phyloP scores from a whole-genome alignment of 1,140 invertebrate species.

The Drosophila rhopaloa region DNA sequence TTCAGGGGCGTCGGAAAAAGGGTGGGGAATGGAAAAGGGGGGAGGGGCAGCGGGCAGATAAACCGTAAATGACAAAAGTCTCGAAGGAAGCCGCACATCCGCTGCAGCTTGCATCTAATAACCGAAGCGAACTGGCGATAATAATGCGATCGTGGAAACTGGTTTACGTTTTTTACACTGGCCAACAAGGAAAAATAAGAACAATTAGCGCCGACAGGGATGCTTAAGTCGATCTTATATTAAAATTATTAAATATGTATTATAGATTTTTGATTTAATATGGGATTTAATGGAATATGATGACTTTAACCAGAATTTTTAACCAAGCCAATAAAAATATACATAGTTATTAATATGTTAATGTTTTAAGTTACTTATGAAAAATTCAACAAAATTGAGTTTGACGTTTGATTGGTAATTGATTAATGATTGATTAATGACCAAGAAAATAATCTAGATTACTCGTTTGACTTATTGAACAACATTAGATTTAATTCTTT shows the following conservation, averaged over 20 bases:
- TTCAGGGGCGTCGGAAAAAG: conserved; percentile 8
- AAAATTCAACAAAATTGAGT: too few relatives aligned
- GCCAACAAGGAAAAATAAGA: conserved; percentile 5
- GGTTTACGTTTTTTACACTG: conserved; percentile 43
- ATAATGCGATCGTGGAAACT: conserved; percentile 62
- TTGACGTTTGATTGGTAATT: too few relatives aligned
- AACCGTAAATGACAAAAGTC: conserved; percentile 78
- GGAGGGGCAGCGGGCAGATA: conserved; percentile 14
- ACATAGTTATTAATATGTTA: too few relatives aligned
- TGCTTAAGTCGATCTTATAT: neutral
- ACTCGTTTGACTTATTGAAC: too few relatives aligned
- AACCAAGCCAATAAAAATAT: too few relatives aligned
- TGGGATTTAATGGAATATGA: too few relatives aligned
- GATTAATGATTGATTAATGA: too few relatives aligned
- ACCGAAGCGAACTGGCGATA: conserved; percentile 58
- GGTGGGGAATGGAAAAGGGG: neutral
- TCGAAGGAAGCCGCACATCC: conserved; percentile 75
- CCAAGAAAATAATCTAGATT: too few relatives aligned
- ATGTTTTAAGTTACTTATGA: too few relatives aligned
- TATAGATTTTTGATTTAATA: too few relatives aligned
- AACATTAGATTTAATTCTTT: too few relatives aligned
- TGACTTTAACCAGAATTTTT: too few relatives aligned
- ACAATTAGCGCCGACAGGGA: neutral
- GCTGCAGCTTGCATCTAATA: conserved; percentile 82
- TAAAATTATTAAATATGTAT: neutral